Base-by-base conservation (phyloP, 2,888 invertebrate species). In the Dysmachus trigonus region DNA sequence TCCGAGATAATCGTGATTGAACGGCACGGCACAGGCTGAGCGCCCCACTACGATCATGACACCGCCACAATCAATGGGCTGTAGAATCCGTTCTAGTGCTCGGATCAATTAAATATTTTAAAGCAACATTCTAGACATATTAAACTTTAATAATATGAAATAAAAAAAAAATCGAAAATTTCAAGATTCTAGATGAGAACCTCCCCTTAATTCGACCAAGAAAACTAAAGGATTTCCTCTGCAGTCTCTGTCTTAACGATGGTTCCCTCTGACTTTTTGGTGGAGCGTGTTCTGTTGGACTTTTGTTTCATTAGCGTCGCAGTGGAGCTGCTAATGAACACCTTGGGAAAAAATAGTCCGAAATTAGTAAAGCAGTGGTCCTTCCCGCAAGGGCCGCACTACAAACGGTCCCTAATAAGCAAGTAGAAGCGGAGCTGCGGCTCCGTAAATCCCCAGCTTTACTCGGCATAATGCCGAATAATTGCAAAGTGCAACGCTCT, bases 391-490 rank as follows among this genome's bases (percentile, higher is more conserved):
- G 10, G 27, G 18, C 27, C 10, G 62, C 62, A 62, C 13, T 62
- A 62, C 62, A 62, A 62, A 62, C 27, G 62, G 62, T 62, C 62
- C 62, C 22, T 62, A 62, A 62, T 62, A 62, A 62, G 62, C 62
- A 62, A 62, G 8, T 62, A 62, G 62, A 62, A 10, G 22, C 27
- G 62, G 62, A 10, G 27, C 18, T 62, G 27, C 8, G 27, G 27
- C 27, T 22, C 62, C 22, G 62, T 62, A 62, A 62, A 62, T 62
- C 62, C 22, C 18, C 27, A 18, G 27, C 62, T 62, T 62, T 62
- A 62, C 62, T 22, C 62, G 10, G 35, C 38, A 76, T 76, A 76
- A 76, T 76, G 76, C 33, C 38, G 76, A 76, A 38, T 76, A 76
- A 76, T 76, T 76, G 76, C 38, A 35, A 76, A 76, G n/a, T 76